Percentiles rank a stretch among this genome's conserved stretches.
Conservation (phyloP, 2,888 invertebrate genomes). For the Blastobasis lacticolella region DNA sequence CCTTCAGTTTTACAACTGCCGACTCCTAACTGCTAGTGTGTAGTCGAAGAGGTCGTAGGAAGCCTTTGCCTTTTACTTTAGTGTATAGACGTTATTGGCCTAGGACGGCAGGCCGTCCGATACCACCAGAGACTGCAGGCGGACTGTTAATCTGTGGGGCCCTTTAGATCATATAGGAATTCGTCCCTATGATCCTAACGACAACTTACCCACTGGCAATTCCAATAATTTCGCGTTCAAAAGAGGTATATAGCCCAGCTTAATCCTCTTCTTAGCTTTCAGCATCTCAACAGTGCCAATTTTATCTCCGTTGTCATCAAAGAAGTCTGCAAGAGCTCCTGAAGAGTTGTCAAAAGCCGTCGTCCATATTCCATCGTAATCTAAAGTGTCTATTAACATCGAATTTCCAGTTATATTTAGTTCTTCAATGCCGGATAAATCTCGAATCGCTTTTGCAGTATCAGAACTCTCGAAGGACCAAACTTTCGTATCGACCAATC, state of each 20-base stretch:
- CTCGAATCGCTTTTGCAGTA: slow-evolving; percentile 11
- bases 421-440: not conserved
- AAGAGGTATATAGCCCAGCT: slow-evolving; percentile 21
- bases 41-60: too few species aligned
- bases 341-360: slow-evolving; percentile 21
- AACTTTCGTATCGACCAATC: slow-evolving; percentile 15
- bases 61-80: too few species aligned
- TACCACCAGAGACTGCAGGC: too few species aligned
- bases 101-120: too few species aligned
- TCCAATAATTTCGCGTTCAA: slow-evolving; percentile 26
- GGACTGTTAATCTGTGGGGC: too few species aligned
- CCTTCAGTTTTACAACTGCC: too few species aligned
- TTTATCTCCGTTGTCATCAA: slow-evolving; percentile 19
- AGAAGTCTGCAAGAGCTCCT: slow-evolving; percentile 23
- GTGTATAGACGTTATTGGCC: too few species aligned
- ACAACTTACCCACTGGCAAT: slow-evolving; percentile 21
- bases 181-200: too few species aligned
- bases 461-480: slow-evolving; percentile 13
- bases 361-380: slow-evolving; percentile 26
- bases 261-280: slow-evolving; percentile 21
- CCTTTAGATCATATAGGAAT: too few species aligned
- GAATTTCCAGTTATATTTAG: slow-evolving; percentile 20
- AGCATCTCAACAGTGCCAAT: slow-evolving; percentile 27
- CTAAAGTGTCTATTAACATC: slow-evolving; percentile 21
- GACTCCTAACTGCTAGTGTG: too few species aligned